phyloP scores from a whole-genome alignment of 2,113 vertebrate species.

The Varanus salvator region DNA sequence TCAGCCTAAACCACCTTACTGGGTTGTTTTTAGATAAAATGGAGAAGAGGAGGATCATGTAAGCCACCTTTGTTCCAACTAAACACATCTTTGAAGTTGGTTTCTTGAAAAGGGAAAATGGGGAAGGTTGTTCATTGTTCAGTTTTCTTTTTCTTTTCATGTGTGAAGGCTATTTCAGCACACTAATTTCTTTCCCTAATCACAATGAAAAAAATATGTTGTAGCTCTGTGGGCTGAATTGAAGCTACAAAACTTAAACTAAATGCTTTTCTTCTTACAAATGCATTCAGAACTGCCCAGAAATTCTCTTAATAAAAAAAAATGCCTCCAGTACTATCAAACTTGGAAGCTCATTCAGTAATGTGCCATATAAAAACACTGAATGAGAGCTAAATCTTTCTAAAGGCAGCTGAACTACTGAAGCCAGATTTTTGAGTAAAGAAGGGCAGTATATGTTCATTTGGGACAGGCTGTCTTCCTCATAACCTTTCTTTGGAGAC shows the following conservation, averaged over 20 bases:
- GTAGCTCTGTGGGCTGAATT: too few species aligned
- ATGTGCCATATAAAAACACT: background rate
- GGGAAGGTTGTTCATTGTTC: background rate
- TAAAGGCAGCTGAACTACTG: slow-evolving; percentile 26
- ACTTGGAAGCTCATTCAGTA: slow-evolving; percentile 16
- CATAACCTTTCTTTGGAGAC: slow-evolving; percentile 16
- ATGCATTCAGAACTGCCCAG: slow-evolving; percentile 8
- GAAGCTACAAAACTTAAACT: background rate
- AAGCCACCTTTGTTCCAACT: background rate
- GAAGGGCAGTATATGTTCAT: slow-evolving; percentile 24
- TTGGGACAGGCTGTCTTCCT: background rate
- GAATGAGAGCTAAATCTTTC: slow-evolving; percentile 5
- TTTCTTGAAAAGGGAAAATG: background rate
- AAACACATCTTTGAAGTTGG: background rate
- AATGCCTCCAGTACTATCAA: background rate
- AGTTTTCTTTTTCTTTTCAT: background rate
- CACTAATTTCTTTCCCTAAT: background rate
- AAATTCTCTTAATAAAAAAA: slow-evolving; percentile 11
- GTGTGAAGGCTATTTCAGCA: background rate
- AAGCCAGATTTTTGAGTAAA: slow-evolving; percentile 44
- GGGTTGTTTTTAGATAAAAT: too few species aligned
- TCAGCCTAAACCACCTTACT: too few species aligned
- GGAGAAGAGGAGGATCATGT: too few species aligned
- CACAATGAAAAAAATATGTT: background rate
- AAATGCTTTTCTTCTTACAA: slow-evolving; percentile 11